Evolutionary conservation across 1,140 invertebrate genomes (phyloP), one percentile per base, ranked within the genome.

Genomic region (Hirudo medicinalis): DNA sequence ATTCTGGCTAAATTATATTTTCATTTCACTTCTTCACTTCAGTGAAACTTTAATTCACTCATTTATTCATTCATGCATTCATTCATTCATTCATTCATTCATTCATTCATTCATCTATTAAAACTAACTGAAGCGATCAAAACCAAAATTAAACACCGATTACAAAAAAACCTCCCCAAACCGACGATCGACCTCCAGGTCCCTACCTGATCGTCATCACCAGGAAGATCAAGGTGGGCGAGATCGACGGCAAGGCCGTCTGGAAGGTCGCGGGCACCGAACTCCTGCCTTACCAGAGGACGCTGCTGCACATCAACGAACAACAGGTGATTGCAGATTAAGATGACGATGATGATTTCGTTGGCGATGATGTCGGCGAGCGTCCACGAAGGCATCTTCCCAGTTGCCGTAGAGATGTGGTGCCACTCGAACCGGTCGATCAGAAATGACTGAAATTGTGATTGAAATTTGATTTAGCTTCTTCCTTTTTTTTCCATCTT

Each of bases 171-270:
- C 32, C 9, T 20, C 29, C 29, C 29, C 25, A 1, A 25, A 71
- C 43, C 25, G 40, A 22, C 27, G 20, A 6, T 57, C 40, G 19
- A 20, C 55, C 32, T 73, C 54, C 71, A 83, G 92, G 92, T 70
- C 86, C 88, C 67, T 94, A 96, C 79, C 84, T 99, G 25, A 85
- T 98, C 72, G 88, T 97, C 0, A 91, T 94, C 68, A 95, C 92
- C 25, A 88, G 89, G 76, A 87, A 90, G 72, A 84, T 88, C 76
- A 87, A 89, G 79, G 86, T 97, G 63, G 94, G 94, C 19, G 89
- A 88, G 72, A 86, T 97, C 72, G 88, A 89, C 79, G 89, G 88
- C 0, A 88, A 94, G 76, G 85, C 89, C 55, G 89, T 99, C 78
- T 98, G 89, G 86, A 87, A 88, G 77, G 84, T 97, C 71, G 86